Conservation (phyloP, 2,888 invertebrate species). For the Furcula furcula region DNA sequence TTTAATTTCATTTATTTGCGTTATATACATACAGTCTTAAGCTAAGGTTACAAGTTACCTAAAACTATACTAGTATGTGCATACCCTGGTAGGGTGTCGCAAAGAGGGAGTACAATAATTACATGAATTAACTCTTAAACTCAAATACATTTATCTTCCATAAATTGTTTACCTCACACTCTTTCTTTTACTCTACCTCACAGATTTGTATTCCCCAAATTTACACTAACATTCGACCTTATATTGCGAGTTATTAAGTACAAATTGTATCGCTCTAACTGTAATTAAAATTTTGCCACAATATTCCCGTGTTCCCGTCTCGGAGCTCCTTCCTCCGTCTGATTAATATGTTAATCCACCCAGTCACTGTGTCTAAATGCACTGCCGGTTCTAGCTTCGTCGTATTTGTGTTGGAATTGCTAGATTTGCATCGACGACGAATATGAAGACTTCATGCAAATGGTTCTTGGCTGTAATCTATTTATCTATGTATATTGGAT, state of each 20-base stretch:
- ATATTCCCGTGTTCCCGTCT: conserved; percentile 21
- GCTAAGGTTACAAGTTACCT: too few species aligned
- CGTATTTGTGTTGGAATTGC: conserved; percentile 22
- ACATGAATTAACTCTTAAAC: too few species aligned
- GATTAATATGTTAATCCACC: conserved; percentile 49
- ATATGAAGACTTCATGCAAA: not conserved
- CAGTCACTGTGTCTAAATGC: conserved; percentile 38
- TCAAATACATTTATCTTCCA: too few species aligned
- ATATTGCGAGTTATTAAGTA: conserved; percentile 10
- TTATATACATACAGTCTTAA: too few species aligned
- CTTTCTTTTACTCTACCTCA: too few species aligned
- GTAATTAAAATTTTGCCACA: conserved; percentile 29
- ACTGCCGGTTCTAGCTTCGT: conserved; percentile 25
- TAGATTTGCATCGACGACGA: conserved; percentile 17
- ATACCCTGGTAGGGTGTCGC: too few species aligned
- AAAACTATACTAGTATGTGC: too few species aligned
- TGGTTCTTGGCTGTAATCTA: not conserved
- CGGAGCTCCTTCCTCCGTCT: conserved; percentile 20
- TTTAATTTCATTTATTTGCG: too few species aligned
- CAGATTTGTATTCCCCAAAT: conserved; percentile 9
- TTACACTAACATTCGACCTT: conserved; percentile 12
- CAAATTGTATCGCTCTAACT: conserved; percentile 14
- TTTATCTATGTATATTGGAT: too few species aligned
- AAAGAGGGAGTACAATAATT: too few species aligned
- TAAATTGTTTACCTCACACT: too few species aligned